Evolutionary conservation across 1,140 invertebrate species (phyloP).

Genomic region (Bombus soroeensis): DNA sequence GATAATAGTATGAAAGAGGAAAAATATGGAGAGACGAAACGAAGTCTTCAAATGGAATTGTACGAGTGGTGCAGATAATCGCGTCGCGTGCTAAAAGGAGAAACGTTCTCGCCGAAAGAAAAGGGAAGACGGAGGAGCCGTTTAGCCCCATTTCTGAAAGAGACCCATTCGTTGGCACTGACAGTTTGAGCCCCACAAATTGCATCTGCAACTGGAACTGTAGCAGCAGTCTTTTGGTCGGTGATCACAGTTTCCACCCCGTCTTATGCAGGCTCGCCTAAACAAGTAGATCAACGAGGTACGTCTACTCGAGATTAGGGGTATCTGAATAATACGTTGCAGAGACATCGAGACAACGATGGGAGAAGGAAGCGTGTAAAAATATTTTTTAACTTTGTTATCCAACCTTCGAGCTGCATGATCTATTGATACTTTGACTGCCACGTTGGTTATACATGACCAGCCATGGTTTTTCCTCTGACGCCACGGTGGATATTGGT

Average conservation of each 20-base stretch:
- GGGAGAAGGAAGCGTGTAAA: neutral
- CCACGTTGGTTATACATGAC: too few relatives aligned
- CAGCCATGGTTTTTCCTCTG: too few relatives aligned
- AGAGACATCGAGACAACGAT: constrained; percentile 73
- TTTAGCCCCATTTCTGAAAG: constrained; percentile 94
- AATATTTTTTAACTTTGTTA: neutral
- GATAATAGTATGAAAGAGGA: neutral
- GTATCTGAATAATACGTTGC: constrained; percentile 77
- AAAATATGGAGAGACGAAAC: too few relatives aligned
- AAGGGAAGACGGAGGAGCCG: neutral
- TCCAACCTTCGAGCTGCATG: neutral
- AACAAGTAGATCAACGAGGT: constrained; percentile 93
- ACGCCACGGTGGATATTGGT: too few relatives aligned
- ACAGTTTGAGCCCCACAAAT: constrained; percentile 95
- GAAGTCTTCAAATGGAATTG: neutral
- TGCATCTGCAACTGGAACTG: constrained; percentile 93
- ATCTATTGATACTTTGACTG: neutral
- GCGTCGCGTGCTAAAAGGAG: constrained; percentile 9
- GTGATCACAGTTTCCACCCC: constrained; percentile 92
- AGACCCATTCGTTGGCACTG: constrained; percentile 94
- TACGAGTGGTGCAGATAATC: neutral
- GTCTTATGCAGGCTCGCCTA: constrained; percentile 92
- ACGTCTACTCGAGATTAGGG: constrained; percentile 87
- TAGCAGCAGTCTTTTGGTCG: constrained; percentile 93
- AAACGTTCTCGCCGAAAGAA: constrained; percentile 1